A percentile compares a stretch with the other conserved stretches of the same genome.
Conservation (phyloP, 2,113 vertebrate genomes). For the Oncorhynchus nerka region DNA sequence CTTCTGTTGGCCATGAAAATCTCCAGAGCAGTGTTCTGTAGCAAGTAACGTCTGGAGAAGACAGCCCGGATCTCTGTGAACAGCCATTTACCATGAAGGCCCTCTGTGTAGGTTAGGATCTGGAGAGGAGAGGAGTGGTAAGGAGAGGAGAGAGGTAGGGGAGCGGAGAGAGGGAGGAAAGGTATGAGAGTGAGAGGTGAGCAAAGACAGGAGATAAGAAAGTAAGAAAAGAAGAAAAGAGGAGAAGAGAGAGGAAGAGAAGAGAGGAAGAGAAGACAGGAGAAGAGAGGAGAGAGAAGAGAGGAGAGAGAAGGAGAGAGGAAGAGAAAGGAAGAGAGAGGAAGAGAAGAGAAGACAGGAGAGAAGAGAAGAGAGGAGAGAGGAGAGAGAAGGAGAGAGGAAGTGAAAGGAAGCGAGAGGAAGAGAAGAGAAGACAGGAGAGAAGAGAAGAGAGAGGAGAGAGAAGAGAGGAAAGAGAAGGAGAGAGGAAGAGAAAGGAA, state of each 20-base stretch:
- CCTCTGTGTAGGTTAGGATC: slow-evolving; percentile 92
- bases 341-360: background rate
- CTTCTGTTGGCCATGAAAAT: slow-evolving; percentile 98
- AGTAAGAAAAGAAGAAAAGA: too few relatives aligned
- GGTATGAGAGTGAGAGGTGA: background rate
- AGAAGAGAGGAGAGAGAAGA: background rate
- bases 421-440: too few relatives aligned
- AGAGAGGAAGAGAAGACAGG: too few relatives aligned
- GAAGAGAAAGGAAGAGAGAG: background rate
- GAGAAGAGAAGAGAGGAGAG: background rate
- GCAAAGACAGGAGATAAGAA: too few relatives aligned
- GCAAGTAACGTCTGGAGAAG: slow-evolving; percentile 92
- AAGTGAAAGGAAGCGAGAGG: too few relatives aligned
- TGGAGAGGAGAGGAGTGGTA: slow-evolving; percentile 45
- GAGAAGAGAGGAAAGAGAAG: background rate
- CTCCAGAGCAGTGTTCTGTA: slow-evolving; percentile 95
- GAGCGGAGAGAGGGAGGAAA: background rate
- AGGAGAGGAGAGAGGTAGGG: background rate
- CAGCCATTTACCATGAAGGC: slow-evolving; percentile 98
- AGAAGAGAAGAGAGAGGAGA: background rate
- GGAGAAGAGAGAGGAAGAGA: too few relatives aligned
- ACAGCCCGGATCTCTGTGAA: slow-evolving; percentile 94
- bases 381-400: background rate
- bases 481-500: background rate
- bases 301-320: background rate